Base-by-base conservation (phyloP, 2,888 invertebrate genomes). In the Himalopsyche japonica region DNA sequence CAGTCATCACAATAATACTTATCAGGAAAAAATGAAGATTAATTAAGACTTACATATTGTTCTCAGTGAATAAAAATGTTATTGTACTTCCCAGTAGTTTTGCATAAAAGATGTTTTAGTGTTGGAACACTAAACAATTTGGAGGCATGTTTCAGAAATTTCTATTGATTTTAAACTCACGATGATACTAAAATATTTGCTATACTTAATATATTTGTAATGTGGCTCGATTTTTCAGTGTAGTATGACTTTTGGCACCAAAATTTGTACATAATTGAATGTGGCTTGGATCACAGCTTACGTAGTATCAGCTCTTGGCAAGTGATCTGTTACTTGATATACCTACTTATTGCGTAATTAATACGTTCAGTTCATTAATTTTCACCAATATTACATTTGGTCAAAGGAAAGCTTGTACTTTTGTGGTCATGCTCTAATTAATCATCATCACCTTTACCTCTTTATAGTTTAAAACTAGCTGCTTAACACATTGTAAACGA, bases 211-310 rank as follows among this genome's bases (percentile, higher is more conserved):
- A 83, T 85, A 83, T 86, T 76, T 87, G 86, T 87, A 84, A 84
- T 86, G 86, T 87, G 86, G 86, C 86, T 86, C 86, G 85, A 86
- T 84, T 85, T 85, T 85, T 86, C 82, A 87, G 84, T 86, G 86
- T 87, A 87, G 86, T 87, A 86, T 86, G 86, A 86, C 84, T 82
- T 43, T 83, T 87, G 84, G 87, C 86, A 86, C 86, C 87, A 83
- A 85, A 86, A 86, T 86, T 87, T 87, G 86, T 87, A 86, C 85
- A 87, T 86, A 86, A 85, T 85, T 86, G 86, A 87, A 87, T 87
- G 87, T 86, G 87, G 87, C 87, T 87, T 87, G 85, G 87, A 87
- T 87, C 87, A 87, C 87, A 87, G 87, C 87, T 87, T 87, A 83
- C 83, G 87, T 87, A 87, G 87, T 87, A 87, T 84, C 83, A 79